phyloP scores from a whole-genome alignment of 2,888 invertebrate genomes.

The Neelides folsomi region DNA sequence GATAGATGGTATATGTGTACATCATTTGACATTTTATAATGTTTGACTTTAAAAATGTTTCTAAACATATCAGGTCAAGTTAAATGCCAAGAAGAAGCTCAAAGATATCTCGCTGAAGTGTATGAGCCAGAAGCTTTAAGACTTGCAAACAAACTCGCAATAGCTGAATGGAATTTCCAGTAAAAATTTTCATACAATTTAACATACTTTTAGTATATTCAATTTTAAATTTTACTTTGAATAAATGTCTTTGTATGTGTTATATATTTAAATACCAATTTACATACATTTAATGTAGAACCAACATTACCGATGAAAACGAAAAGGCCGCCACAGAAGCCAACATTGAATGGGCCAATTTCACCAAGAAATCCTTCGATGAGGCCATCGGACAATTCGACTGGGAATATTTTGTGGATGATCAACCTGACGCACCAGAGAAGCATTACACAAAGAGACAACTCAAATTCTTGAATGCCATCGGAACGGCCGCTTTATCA shows the following conservation, averaged over 20 bases:
- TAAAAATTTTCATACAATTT: too few species aligned
- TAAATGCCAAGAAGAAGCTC: too few species aligned
- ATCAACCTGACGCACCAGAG: background rate
- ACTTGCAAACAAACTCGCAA: constrained; percentile 35
- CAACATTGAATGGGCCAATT: constrained; percentile 16
- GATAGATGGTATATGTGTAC: background rate
- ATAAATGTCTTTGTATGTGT: too few species aligned
- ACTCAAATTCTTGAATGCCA: constrained; percentile 54
- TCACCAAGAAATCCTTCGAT: constrained; percentile 18
- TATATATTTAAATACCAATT: too few species aligned
- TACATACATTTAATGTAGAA: too few species aligned
- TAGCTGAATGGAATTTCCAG: constrained; percentile 38
- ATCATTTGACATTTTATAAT: background rate
- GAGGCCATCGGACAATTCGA: constrained; percentile 19
- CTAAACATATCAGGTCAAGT: background rate
- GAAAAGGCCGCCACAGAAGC: constrained; percentile 8
- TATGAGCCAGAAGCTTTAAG: constrained; percentile 11
- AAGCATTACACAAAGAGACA: constrained; percentile 50
- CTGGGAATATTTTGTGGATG: constrained; percentile 13
- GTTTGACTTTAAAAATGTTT: too few species aligned
- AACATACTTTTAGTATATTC: too few species aligned
- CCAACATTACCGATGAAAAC: constrained; percentile 12
- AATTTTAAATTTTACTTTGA: too few species aligned
- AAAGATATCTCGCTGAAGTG: background rate
- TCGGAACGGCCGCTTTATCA: constrained; percentile 56